Evolutionary conservation across 2,113 vertebrate genomes (phyloP), one percentile per base, ranked within the genome.

Genomic region (Gadus macrocephalus): DNA sequence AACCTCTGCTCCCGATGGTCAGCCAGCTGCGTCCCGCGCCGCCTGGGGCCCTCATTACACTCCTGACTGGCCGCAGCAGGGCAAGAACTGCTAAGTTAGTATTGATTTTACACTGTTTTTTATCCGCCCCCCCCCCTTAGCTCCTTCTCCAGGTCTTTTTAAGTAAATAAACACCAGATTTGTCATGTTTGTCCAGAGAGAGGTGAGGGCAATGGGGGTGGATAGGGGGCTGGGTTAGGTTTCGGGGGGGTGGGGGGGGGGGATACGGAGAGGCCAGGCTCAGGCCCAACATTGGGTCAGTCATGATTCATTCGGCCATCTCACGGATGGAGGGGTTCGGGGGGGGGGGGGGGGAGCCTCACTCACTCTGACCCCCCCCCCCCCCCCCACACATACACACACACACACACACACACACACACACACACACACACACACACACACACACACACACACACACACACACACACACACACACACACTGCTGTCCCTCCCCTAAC

Each of bases 121-220:
- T 85, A 73, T 82, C 82, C 70, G 71, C 74, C 68, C 71, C 81
- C 79, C 42, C 9, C 71, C 81, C 79, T 77, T 83, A 84, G 75
- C 81, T 81, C 81, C 80, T 79, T 88, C 79, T 84, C 74, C 76
- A 65, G 81, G 83, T 83, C 81, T 88, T 89, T 88, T 85, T 76
- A 85, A 89, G 91, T 91, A 92, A 93, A 92, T 91, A 92, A 93
- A 92, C 88, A 92, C 82, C 86, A 89, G 86, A 92, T 92, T 91
- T 92, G 88, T 92, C 91, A 91, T 88, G 83, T 89, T 87, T 83
- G 78, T 84, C 78, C 79, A 78, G 86, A 71, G 80, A 82, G 78
- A 77, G 56, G 80, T 78, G 76, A 70, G 80, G 74, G 55, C 19
- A 63, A 64, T 8, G 61, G 74, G 67, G 53, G 19, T 2, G 15